A percentile compares a stretch with the other conserved stretches of the same genome.
These are phyloP conservation scores for Cephus sareptanus DNA, from an alignment of 2,888 invertebrate species.

Conservation along the genomic window DNA sequence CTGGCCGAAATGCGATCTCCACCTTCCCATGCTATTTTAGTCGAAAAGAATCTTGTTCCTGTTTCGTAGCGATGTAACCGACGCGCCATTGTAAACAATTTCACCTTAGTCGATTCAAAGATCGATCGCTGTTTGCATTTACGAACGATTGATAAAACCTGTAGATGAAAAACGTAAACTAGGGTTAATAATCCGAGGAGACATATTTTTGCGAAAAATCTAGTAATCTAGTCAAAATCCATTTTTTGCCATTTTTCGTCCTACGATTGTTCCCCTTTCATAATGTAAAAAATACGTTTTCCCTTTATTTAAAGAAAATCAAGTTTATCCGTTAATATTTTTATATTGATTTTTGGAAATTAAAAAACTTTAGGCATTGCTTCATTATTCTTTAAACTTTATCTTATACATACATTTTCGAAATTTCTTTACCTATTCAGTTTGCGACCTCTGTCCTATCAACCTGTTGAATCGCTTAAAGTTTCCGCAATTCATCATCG, in stretches of 20 bases:
- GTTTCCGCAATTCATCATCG: background rate
- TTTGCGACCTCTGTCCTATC: background rate
- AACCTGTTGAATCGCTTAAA: background rate
- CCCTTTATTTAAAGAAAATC: too few species aligned
- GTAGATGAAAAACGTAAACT: background rate
- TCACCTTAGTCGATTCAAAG: background rate
- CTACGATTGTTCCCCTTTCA: background rate
- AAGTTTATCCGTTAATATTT: too few species aligned
- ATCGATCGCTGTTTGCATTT: background rate
- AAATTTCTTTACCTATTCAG: background rate
- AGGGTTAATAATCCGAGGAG: background rate
- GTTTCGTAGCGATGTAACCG: conserved; percentile 50
- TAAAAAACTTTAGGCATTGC: background rate
- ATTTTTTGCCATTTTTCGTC: background rate
- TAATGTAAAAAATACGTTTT: too few species aligned
- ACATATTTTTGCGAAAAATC: background rate
- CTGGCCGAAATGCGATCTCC: conserved; percentile 64
- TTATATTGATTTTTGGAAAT: background rate
- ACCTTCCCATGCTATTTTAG: conserved; percentile 60
- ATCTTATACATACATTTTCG: background rate
- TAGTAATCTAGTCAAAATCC: background rate
- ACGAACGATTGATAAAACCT: background rate
- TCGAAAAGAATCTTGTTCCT: conserved; percentile 55
- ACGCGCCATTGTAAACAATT: conserved; percentile 43
- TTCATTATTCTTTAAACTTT: background rate